Percentiles rank a stretch among this genome's conserved stretches.
Conservation (phyloP, 2,888 invertebrate species). For the Perdita meconis region DNA sequence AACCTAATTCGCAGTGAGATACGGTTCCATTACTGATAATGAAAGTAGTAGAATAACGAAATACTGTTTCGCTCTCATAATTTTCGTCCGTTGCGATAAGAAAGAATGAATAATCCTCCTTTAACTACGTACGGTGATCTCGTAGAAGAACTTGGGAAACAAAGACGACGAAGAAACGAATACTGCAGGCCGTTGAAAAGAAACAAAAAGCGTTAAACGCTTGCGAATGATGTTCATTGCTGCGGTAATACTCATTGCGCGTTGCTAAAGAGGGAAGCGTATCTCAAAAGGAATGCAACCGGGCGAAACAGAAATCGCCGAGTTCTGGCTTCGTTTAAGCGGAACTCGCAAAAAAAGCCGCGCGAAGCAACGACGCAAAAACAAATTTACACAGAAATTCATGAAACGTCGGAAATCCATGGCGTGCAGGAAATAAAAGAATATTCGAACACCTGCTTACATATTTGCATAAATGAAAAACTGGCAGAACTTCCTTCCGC, state of each 20-base stretch:
- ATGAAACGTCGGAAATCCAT: conserved; percentile 47
- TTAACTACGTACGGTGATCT: not conserved
- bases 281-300: conserved; percentile 16
- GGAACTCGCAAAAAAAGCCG: conserved; percentile 35
- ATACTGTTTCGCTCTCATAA: too few species aligned
- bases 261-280: not conserved
- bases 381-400: conserved; percentile 55
- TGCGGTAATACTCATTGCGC: conserved; percentile 18
- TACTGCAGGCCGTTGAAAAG: not conserved
- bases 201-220: conserved; percentile 5
- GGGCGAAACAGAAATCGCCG: conserved; percentile 15
- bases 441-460: conserved; percentile 57
- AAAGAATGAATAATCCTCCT: too few species aligned
- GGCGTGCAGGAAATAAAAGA: conserved; percentile 51
- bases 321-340: conserved; percentile 29
- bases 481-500: conserved; percentile 33
- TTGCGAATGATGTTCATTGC: conserved; percentile 1
- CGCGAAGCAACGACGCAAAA: conserved; percentile 14
- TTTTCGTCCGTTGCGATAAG: too few species aligned
- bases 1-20: too few species aligned
- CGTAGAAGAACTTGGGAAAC: not conserved
- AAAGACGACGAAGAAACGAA: not conserved
- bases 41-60: too few species aligned
- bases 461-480: conserved; percentile 58
- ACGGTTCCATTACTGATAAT: too few species aligned